phyloP scores from a whole-genome alignment of 2,797 vertebrate species.

The Anolis apletophallus region DNA sequence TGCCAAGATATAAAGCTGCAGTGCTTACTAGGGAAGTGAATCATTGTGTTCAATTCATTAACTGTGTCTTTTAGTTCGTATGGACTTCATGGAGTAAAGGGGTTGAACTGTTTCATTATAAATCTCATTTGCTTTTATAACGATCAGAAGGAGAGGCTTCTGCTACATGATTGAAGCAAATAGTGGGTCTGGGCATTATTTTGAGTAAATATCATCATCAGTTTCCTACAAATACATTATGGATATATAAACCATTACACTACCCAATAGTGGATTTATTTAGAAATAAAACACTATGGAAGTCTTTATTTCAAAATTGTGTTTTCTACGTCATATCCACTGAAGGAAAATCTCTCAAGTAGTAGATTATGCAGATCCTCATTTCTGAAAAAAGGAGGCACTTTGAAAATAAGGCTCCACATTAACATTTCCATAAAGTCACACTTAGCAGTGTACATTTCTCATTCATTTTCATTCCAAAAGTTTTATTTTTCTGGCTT shows the following conservation, averaged over 20 bases:
- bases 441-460: constrained; percentile 42
- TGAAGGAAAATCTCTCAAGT: constrained; percentile 53
- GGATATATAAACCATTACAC: constrained; percentile 12
- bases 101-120: constrained; percentile 15
- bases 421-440: constrained; percentile 64
- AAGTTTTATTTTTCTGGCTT: constrained; percentile 64
- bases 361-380: constrained; percentile 61
- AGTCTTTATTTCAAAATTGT: constrained; percentile 46
- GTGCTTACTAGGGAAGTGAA: constrained; percentile 19
- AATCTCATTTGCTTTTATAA: constrained; percentile 22
- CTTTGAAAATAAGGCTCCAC: constrained; percentile 46
- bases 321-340: constrained; percentile 48
- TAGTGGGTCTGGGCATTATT: constrained; percentile 29
- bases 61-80: constrained; percentile 44
- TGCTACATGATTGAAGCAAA: constrained; percentile 46
- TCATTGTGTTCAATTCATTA: constrained; percentile 25
- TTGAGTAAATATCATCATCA: constrained; percentile 36
- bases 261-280: constrained; percentile 18
- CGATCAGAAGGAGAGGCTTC: constrained; percentile 8
- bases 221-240: constrained; percentile 50
- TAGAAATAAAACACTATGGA: constrained; percentile 41
- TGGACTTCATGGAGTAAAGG: constrained; percentile 40
- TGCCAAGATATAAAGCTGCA: background rate
- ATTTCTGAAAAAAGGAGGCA: constrained; percentile 53
- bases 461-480: constrained; percentile 50